Conservation (phyloP, 2,888 invertebrate genomes). For the Himalopsyche anomala region DNA sequence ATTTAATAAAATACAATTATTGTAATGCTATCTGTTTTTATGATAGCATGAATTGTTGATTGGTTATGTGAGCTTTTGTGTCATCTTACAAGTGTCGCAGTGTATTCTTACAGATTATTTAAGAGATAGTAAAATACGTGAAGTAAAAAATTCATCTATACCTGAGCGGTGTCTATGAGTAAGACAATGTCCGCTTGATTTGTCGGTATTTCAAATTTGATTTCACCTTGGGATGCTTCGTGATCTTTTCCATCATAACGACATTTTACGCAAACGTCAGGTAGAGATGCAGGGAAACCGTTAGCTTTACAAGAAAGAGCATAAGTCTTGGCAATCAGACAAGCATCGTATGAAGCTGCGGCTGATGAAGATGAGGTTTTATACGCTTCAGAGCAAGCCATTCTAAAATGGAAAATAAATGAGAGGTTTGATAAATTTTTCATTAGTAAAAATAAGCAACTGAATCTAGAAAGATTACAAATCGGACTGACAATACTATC, state of each 20-base stretch:
- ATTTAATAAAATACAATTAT: no score
- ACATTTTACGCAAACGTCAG: constrained; percentile 69
- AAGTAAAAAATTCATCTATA: constrained; percentile 59
- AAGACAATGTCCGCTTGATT: constrained; percentile 89
- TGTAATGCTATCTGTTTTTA: no score
- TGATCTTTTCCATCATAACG: background rate
- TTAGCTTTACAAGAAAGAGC: constrained; percentile 77
- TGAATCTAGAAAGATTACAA: no score
- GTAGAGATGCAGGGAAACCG: constrained; percentile 79
- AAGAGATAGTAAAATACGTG: no score
- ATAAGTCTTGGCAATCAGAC: constrained; percentile 83
- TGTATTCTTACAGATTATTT: background rate
- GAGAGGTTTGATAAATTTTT: no score
- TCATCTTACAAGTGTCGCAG: background rate
- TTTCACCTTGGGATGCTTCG: constrained; percentile 78
- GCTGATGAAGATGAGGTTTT: constrained; percentile 74
- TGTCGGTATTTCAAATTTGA: constrained; percentile 81
- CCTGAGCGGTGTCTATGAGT: constrained; percentile 80
- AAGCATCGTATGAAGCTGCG: constrained; percentile 77
- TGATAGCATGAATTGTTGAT: no score
- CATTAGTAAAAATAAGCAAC: no score
- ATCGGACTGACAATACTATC: no score
- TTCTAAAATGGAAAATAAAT: background rate
- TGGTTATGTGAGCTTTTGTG: no score
- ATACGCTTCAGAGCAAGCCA: constrained; percentile 69